A percentile compares a stretch with the other conserved stretches of the same genome.
Conservation (phyloP, 1,140 invertebrate species). For the Stegodyphus mimosarum region DNA sequence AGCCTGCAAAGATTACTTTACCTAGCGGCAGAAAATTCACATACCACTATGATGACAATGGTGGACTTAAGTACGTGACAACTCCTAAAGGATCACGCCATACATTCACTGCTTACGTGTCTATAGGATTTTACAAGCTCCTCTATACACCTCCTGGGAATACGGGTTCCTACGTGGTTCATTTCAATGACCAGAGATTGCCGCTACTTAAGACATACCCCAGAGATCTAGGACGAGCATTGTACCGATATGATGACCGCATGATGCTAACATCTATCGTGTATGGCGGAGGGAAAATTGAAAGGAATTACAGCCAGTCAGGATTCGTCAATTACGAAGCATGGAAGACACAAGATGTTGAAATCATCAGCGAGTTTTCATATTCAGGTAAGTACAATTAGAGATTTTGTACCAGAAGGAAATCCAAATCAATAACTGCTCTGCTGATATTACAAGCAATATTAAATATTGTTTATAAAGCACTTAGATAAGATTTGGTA, state of each 20-base stretch:
- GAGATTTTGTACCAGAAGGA: too few relatives aligned
- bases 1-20: constrained; percentile 90
- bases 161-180: constrained; percentile 81
- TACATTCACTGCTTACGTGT: constrained; percentile 89
- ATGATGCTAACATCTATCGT: constrained; percentile 85
- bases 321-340: constrained; percentile 59
- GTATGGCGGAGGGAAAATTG: constrained; percentile 75
- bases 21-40: constrained; percentile 91
- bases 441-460: too few relatives aligned
- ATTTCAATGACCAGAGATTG: constrained; percentile 90
- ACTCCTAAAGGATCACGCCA: constrained; percentile 95
- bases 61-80: constrained; percentile 87
- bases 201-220: constrained; percentile 89
- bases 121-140: constrained; percentile 93
- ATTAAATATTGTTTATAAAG: too few relatives aligned
- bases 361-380: constrained; percentile 87
- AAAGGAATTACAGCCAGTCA: constrained; percentile 55
- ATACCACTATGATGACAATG: constrained; percentile 90
- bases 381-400: constrained; percentile 76
- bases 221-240: constrained; percentile 87
- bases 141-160: constrained; percentile 91
- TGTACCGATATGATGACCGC: constrained; percentile 86
- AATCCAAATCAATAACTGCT: too few relatives aligned
- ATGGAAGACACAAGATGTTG: constrained; percentile 75
- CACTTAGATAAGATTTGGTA: too few relatives aligned